Conservation (phyloP, 2,113 vertebrate genomes). For the Sinocyclocheilus maitianheensis region DNA sequence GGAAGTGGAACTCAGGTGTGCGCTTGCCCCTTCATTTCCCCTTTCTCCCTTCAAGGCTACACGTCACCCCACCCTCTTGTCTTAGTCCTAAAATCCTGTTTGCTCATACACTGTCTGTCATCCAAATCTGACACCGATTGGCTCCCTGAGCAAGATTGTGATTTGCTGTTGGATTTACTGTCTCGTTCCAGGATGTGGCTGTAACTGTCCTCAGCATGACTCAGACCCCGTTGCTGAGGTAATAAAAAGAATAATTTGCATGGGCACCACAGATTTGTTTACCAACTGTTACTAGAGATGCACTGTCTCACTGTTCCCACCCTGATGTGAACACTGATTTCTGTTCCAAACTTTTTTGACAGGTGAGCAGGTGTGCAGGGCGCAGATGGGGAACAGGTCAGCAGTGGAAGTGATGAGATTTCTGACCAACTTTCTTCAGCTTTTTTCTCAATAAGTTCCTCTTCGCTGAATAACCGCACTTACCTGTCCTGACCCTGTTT, state of each 20-base stretch:
- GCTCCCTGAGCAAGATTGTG: slow-evolving; percentile 70
- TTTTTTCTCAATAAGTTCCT: slow-evolving; percentile 28
- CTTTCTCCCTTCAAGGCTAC: slow-evolving; percentile 56
- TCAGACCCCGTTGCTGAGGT: slow-evolving; percentile 61
- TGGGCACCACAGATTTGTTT: slow-evolving; percentile 81
- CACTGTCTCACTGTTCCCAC: slow-evolving; percentile 31
- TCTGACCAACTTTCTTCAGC: slow-evolving; percentile 11
- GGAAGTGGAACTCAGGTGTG: slow-evolving; percentile 43
- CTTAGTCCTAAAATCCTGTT: slow-evolving; percentile 71
- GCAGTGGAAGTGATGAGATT: slow-evolving; percentile 39
- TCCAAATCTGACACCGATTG: slow-evolving; percentile 45
- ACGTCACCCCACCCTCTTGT: not conserved
- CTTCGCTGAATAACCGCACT: not conserved
- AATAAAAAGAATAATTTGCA: slow-evolving; percentile 74
- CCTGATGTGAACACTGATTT: slow-evolving; percentile 74
- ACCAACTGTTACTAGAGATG: slow-evolving; percentile 62
- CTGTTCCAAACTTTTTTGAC: not conserved
- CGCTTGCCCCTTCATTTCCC: slow-evolving; percentile 52
- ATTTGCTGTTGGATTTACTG: slow-evolving; percentile 66
- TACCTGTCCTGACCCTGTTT: not conserved
- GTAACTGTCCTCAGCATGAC: slow-evolving; percentile 66
- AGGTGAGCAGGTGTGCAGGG: not conserved
- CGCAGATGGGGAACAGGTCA: slow-evolving; percentile 22
- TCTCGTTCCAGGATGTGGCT: slow-evolving; percentile 59
- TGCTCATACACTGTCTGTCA: slow-evolving; percentile 52